Conservation (phyloP, 2,797 vertebrate species). For the Champsocephalus gunnari region DNA sequence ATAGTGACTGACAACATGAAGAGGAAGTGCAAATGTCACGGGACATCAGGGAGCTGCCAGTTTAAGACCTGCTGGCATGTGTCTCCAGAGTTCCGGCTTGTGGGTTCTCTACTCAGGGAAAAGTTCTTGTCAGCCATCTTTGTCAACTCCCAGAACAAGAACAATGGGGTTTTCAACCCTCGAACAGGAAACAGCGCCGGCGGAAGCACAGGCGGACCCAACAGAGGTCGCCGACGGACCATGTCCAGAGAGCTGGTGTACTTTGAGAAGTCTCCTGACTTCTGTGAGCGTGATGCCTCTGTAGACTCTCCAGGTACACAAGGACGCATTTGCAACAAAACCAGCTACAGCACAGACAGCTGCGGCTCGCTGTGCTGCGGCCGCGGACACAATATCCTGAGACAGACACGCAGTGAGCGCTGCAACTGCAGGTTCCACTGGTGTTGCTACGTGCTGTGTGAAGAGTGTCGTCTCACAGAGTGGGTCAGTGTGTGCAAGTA, state of each 20-base stretch:
- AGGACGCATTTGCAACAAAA: slow-evolving; percentile 87
- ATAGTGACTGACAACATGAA: slow-evolving; percentile 93
- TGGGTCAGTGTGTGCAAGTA: slow-evolving; percentile 93
- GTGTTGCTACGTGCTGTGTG: slow-evolving; percentile 96
- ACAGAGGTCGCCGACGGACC: slow-evolving; percentile 78
- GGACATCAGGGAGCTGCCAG: slow-evolving; percentile 94
- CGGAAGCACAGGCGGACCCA: slow-evolving; percentile 48
- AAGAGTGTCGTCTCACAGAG: slow-evolving; percentile 92
- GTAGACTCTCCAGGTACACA: slow-evolving; percentile 90
- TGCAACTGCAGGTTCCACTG: slow-evolving; percentile 95
- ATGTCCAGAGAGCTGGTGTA: slow-evolving; percentile 92
- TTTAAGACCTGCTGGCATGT: slow-evolving; percentile 96
- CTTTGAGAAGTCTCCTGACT: slow-evolving; percentile 95
- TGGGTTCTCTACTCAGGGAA: slow-evolving; percentile 88
- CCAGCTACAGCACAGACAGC: slow-evolving; percentile 86
- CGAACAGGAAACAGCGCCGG: slow-evolving; percentile 73
- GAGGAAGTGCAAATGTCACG: slow-evolving; percentile 94
- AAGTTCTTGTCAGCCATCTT: slow-evolving; percentile 90
- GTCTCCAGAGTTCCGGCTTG: slow-evolving; percentile 90
- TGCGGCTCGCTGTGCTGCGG: slow-evolving; percentile 93
- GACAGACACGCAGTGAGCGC: slow-evolving; percentile 89
- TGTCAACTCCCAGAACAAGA: slow-evolving; percentile 94
- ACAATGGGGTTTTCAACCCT: slow-evolving; percentile 92
- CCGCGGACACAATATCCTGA: slow-evolving; percentile 92
- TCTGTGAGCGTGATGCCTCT: slow-evolving; percentile 88